These are phyloP conservation scores for Metacarcinus magister DNA, from an alignment of 2,888 invertebrate genomes.

Conservation along the genomic window DNA sequence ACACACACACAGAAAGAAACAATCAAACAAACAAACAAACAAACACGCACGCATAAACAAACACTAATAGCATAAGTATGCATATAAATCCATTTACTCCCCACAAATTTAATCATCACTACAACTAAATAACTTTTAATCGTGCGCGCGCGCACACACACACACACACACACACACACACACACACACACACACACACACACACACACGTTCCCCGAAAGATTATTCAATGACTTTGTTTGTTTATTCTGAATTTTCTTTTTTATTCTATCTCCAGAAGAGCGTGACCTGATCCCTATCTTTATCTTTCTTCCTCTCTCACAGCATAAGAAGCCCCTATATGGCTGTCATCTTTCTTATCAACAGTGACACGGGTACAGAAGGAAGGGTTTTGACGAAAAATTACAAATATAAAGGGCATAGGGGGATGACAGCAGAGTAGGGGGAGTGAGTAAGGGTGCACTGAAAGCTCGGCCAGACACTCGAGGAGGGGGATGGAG, in stretches of 20 bases:
- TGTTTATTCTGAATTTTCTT: not conserved
- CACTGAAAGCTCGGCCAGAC: not conserved
- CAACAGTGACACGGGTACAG: not conserved
- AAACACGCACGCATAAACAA: too few relatives aligned
- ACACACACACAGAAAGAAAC: not conserved
- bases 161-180: too few relatives aligned
- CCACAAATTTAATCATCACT: too few relatives aligned
- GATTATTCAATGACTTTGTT: not conserved
- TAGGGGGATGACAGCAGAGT: not conserved
- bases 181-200: too few relatives aligned
- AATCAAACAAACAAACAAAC: too few relatives aligned
- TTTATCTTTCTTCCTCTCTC: not conserved
- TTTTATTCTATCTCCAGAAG: not conserved
- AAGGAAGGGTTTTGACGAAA: not conserved
- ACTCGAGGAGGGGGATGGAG: not conserved
- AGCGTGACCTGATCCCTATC: not conserved
- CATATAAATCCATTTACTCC: too few relatives aligned
- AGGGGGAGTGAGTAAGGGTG: not conserved
- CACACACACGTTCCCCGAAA: not conserved
- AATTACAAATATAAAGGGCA: not conserved
- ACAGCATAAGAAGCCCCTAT: not conserved
- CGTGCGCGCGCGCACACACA: too few relatives aligned
- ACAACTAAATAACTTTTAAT: too few relatives aligned
- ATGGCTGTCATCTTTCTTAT: not conserved
- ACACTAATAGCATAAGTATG: too few relatives aligned